Percentiles rank a stretch among this genome's conserved stretches.
Conservation (phyloP, 2,888 invertebrate genomes). For the Lasioglossum morio region DNA sequence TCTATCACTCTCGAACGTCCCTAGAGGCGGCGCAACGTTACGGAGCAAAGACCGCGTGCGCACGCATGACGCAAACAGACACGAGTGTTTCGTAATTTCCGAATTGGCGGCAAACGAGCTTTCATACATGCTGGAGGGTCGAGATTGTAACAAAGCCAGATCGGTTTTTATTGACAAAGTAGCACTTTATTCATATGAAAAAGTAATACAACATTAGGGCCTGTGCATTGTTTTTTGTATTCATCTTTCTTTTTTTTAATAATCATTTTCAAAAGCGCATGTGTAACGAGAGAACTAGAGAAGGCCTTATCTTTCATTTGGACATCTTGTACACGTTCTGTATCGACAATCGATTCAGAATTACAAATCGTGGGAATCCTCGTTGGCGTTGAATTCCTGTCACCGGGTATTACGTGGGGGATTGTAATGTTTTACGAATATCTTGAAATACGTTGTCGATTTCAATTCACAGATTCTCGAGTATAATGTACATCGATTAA, state of each 20-base stretch:
- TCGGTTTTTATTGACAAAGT: conserved; percentile 81
- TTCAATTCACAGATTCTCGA: background rate
- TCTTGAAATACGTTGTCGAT: background rate
- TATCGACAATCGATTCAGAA: conserved; percentile 45
- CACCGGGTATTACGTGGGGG: conserved; percentile 45
- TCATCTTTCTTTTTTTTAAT: conserved; percentile 42
- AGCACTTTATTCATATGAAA: conserved; percentile 83
- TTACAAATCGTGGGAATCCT: conserved; percentile 49
- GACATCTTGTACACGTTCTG: conserved; percentile 53
- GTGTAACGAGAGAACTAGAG: conserved; percentile 69
- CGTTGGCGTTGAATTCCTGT: conserved; percentile 24
- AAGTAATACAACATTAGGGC: conserved; percentile 82
- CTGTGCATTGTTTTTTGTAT: conserved; percentile 64
- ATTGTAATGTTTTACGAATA: conserved; percentile 52
- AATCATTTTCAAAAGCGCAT: conserved; percentile 64
- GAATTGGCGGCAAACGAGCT: conserved; percentile 19
- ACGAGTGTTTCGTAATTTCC: background rate
- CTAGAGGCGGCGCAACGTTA: background rate
- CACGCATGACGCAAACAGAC: background rate
- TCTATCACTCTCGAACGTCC: background rate
- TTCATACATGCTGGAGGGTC: background rate
- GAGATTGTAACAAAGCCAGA: background rate
- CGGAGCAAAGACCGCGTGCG: background rate
- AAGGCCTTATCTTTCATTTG: conserved; percentile 66
- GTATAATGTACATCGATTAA: conserved; percentile 48